Evolutionary conservation across 2,113 vertebrate genomes (phyloP), one percentile per base, ranked within the genome.

Genomic region (Heterotilapia buettikoferi): DNA sequence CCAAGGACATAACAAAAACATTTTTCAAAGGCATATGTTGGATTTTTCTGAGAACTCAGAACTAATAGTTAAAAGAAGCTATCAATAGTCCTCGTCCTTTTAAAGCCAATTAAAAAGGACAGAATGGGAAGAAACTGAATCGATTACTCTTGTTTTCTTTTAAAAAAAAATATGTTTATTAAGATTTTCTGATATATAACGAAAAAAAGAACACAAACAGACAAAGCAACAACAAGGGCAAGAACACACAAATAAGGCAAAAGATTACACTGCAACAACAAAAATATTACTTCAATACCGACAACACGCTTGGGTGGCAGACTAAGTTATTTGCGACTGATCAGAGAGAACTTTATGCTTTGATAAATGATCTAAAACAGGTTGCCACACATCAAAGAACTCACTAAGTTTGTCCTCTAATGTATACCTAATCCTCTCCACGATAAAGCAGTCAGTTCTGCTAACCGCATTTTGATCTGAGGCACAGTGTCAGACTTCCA

Each of bases 131-230:
- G 68, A 73, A 1, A 45, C 13, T 73, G 21, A 73, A 45, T 13
- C 0, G 1, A 45, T 26, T 45, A 45, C 66, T 24, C 0, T 43
- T 1, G 9, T 0, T 63, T 63, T 63, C 29, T 10, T 33, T 0
- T 18, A 6, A 6, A 10, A 33, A 4, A 43, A 61, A 0, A 19
- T 4, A 19, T 19, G 29, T 61, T 61, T 6, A 61, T 61, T 61
- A 33, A 4, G 29, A 33, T 61, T 61, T 19, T 61, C 2, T 61
- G 29, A 33, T 61, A 10, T 33, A 10, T 6, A 61, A 3, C 1
- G 29, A 0, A 1, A 0, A 59, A 18, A 63, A 63, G 16, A 33
- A 33, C 6, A 6, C 6, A 6, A 6, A 31, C 29, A 11, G 59
- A 63, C 59, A 33, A 61, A 61, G 57, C 1, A 61, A 61, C 56